Percentiles rank a stretch among this genome's conserved stretches.
Conservation (phyloP, 1,140 invertebrate species). For the Drosophila fuyamai region DNA sequence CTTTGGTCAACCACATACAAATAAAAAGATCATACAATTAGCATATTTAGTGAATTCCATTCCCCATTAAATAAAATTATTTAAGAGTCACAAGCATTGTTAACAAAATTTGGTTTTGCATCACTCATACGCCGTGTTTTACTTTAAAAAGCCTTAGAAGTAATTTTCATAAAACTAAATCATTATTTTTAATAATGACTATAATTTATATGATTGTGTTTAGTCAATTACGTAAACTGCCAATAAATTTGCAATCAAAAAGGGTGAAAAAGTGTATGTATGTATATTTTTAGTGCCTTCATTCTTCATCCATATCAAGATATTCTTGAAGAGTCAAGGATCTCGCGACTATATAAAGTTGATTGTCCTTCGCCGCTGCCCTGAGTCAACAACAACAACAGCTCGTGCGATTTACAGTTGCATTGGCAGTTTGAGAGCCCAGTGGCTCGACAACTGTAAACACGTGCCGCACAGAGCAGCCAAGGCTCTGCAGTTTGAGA, state of each 20-base stretch:
- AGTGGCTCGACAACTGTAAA: constrained; percentile 52
- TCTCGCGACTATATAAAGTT: constrained; percentile 38
- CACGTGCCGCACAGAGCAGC: constrained; percentile 70
- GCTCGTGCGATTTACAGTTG: constrained; percentile 44
- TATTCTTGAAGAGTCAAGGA: constrained; percentile 28
- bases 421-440: constrained; percentile 53
- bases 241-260: background rate
- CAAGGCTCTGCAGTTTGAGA: constrained; percentile 71
- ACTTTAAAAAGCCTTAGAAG: background rate
- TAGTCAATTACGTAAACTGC: background rate
- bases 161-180: too few species aligned
- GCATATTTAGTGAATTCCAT: too few species aligned
- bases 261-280: background rate
- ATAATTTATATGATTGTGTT: too few species aligned
- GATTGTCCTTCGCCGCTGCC: constrained; percentile 43
- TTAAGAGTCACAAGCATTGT: too few species aligned
- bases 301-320: constrained; percentile 2
- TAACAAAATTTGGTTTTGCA: background rate
- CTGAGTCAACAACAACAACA: constrained; percentile 30
- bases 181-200: too few species aligned
- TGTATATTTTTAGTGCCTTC: background rate
- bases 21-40: too few species aligned
- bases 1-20: too few species aligned
- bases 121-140: constrained; percentile 6
- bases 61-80: too few species aligned